Percentiles rank a stretch among this genome's conserved stretches.
Evolutionary conservation across 2,888 invertebrate species (phyloP).

Genomic region (Leptopilina drosophilae): DNA sequence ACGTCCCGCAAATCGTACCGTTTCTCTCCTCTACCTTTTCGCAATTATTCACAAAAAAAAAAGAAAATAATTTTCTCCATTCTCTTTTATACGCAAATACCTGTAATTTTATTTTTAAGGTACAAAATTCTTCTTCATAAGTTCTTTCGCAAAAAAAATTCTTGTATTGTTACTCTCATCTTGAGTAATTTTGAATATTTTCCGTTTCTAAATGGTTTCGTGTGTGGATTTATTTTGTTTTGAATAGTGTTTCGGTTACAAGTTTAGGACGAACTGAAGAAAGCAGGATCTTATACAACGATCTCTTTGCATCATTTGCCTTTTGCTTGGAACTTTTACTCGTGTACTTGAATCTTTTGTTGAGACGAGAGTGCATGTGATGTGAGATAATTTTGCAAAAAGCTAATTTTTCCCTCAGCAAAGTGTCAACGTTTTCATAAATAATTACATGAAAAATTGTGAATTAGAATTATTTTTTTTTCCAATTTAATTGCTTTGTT

Average conservation of each 20-base stretch:
- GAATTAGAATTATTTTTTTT: neutral
- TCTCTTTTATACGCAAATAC: neutral
- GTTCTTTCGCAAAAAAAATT: no score
- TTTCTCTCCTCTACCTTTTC: neutral
- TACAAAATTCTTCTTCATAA: no score
- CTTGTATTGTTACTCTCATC: no score
- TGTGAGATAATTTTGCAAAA: neutral
- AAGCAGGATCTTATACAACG: slow-evolving; percentile 8
- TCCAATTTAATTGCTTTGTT: neutral
- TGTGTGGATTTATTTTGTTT: no score
- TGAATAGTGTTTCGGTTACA: neutral
- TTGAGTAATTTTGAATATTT: no score
- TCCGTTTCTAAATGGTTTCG: no score
- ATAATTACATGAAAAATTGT: neutral
- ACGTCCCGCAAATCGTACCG: slow-evolving; percentile 43
- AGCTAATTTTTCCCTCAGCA: no score
- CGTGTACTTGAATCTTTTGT: slow-evolving; percentile 1
- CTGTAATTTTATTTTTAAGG: neutral
- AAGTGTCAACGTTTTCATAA: no score
- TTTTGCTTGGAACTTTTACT: slow-evolving; percentile 1
- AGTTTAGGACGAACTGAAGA: neutral
- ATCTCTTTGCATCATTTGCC: slow-evolving; percentile 17
- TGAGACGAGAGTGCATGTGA: neutral
- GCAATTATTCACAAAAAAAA: no score
- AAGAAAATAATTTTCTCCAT: neutral